Conservation (phyloP, 2,888 invertebrate species). For the Fragum whitleyi region DNA sequence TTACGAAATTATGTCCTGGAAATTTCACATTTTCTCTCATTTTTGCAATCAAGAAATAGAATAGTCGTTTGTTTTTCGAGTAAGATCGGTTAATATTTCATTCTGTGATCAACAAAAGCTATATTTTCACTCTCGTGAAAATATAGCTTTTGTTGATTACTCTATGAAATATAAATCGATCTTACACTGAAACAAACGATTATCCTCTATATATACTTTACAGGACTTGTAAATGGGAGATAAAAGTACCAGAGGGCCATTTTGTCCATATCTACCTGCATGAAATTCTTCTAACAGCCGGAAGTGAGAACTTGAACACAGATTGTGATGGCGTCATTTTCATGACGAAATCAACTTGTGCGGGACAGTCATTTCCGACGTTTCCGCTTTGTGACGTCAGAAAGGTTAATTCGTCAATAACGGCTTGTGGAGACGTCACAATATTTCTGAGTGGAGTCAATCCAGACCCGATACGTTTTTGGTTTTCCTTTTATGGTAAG, state of each 20-base stretch:
- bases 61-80: no score
- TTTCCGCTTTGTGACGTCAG: slow-evolving; percentile 51
- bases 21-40: no score
- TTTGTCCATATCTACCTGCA: slow-evolving; percentile 59
- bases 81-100: no score
- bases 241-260: slow-evolving; percentile 44
- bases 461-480: slow-evolving; percentile 47
- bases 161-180: no score
- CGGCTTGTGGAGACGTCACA: slow-evolving; percentile 46
- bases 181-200: no score
- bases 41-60: no score
- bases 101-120: no score
- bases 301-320: not conserved
- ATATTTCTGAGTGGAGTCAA: slow-evolving; percentile 37
- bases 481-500: slow-evolving; percentile 63
- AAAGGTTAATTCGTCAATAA: slow-evolving; percentile 32
- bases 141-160: no score
- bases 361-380: slow-evolving; percentile 50
- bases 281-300: slow-evolving; percentile 43
- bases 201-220: no score
- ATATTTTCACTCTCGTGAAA: no score
- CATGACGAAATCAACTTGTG: slow-evolving; percentile 35
- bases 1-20: no score
- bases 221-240: slow-evolving; percentile 58
- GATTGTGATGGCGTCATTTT: slow-evolving; percentile 53